A percentile compares a stretch with the other conserved stretches of the same genome.
Conservation (phyloP, 2,888 invertebrate genomes). For the Hermaeophaga mercurialis region DNA sequence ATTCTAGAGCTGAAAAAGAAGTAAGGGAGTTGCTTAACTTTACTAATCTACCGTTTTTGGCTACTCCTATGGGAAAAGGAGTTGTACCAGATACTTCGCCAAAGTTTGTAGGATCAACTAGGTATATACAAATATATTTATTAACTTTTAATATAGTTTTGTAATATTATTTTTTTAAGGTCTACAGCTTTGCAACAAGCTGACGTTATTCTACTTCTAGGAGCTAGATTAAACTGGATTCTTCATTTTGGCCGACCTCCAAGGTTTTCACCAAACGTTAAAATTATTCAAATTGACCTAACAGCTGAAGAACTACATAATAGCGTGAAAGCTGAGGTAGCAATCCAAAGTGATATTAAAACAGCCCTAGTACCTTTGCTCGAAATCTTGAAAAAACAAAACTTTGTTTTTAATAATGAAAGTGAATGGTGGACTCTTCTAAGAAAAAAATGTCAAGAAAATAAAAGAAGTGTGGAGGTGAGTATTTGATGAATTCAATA, state of each 20-base stretch:
- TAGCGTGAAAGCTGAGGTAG: slow-evolving; percentile 78
- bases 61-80: slow-evolving; percentile 94
- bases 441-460: slow-evolving; percentile 71
- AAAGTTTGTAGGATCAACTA: slow-evolving; percentile 83
- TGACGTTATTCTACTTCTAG: slow-evolving; percentile 74
- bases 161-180: slow-evolving; percentile 16
- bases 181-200: slow-evolving; percentile 85
- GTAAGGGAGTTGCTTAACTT: slow-evolving; percentile 71
- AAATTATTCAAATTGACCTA: slow-evolving; percentile 91
- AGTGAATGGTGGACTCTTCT: slow-evolving; percentile 81
- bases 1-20: slow-evolving; percentile 76
- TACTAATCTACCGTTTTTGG: slow-evolving; percentile 84
- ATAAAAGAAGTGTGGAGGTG: slow-evolving; percentile 73
- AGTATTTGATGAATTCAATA: slow-evolving; percentile 20
- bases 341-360: slow-evolving; percentile 83
- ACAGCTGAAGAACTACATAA: slow-evolving; percentile 91
- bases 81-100: slow-evolving; percentile 73
- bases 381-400: slow-evolving; percentile 61
- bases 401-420: slow-evolving; percentile 63
- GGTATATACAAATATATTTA: too few species aligned
- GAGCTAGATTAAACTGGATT: slow-evolving; percentile 97
- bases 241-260: slow-evolving; percentile 93
- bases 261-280: slow-evolving; percentile 79
- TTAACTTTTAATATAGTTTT: background rate
- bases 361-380: slow-evolving; percentile 71